Evolutionary conservation across 1,140 invertebrate genomes (phyloP).

Genomic region (Bombus confusus): DNA sequence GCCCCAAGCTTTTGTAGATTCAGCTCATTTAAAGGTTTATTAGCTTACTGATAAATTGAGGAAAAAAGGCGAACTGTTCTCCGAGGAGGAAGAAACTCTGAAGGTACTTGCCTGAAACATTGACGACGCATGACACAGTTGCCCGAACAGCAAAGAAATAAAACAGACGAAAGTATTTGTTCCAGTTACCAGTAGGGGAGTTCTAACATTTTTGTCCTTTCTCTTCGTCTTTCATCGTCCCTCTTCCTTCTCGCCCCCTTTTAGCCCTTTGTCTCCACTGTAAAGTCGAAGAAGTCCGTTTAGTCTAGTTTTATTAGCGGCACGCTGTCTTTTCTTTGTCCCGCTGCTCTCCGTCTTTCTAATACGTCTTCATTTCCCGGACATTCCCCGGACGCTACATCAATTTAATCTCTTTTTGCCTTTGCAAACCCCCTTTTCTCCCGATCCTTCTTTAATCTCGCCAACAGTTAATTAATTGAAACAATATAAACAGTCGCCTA

Average conservation of each 20-base stretch:
- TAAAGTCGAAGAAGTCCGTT: constrained; percentile 40
- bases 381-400: constrained; percentile 28
- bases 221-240: constrained; percentile 3
- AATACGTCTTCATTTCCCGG: constrained; percentile 25
- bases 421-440: not conserved
- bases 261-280: constrained; percentile 23
- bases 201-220: constrained; percentile 13
- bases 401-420: constrained; percentile 45
- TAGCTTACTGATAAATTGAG: not conserved
- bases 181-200: not conserved
- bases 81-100: not conserved
- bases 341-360: not conserved
- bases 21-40: not conserved
- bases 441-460: not conserved
- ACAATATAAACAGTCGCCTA: constrained; percentile 5
- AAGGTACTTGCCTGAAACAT: not conserved
- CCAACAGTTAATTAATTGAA: constrained; percentile 36
- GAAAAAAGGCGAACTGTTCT: not conserved
- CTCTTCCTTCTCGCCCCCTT: not conserved
- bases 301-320: constrained; percentile 56
- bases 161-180: constrained; percentile 51
- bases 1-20: not conserved
- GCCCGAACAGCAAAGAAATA: constrained; percentile 4
- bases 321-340: not conserved
- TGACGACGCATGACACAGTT: constrained; percentile 36